A percentile compares a stretch with the other conserved stretches of the same genome.
Evolutionary conservation across 2,888 invertebrate species (phyloP).

Genomic region (Notodonta ziczac): DNA sequence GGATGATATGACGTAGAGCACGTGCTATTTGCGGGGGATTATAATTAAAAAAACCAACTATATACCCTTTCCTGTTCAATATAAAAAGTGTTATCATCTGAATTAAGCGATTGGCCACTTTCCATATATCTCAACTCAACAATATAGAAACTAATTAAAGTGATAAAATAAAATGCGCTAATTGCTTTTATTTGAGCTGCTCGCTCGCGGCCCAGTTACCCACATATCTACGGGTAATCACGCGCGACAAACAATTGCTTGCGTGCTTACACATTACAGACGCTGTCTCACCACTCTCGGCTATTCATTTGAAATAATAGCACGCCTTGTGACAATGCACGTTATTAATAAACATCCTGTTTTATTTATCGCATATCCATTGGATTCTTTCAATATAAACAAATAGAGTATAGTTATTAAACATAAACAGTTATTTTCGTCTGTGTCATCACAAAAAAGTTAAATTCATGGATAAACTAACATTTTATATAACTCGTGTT

Average conservation of each 20-base stretch:
- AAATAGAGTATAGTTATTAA: no score
- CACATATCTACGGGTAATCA: slow-evolving; percentile 58
- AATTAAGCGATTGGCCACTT: background rate
- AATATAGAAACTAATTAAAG: background rate
- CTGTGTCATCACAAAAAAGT: no score
- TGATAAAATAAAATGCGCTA: background rate
- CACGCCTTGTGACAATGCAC: slow-evolving; percentile 22
- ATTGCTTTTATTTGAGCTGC: slow-evolving; percentile 24
- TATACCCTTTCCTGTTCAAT: no score
- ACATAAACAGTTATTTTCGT: no score
- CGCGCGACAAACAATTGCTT: slow-evolving; percentile 64
- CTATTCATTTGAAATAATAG: slow-evolving; percentile 36
- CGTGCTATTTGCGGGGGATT: no score
- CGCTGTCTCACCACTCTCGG: slow-evolving; percentile 33
- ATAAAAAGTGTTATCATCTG: no score
- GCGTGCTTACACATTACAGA: slow-evolving; percentile 52
- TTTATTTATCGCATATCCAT: background rate
- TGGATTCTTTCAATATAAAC: background rate
- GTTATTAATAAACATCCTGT: slow-evolving; percentile 12
- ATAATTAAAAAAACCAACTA: no score
- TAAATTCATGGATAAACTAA: no score
- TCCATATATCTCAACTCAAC: background rate
- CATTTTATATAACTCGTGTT: no score
- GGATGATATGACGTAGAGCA: no score
- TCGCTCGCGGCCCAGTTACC: slow-evolving; percentile 63